These are phyloP conservation scores for Aramus guarauna DNA, from an alignment of 2,113 vertebrate species.

Conservation along the genomic window DNA sequence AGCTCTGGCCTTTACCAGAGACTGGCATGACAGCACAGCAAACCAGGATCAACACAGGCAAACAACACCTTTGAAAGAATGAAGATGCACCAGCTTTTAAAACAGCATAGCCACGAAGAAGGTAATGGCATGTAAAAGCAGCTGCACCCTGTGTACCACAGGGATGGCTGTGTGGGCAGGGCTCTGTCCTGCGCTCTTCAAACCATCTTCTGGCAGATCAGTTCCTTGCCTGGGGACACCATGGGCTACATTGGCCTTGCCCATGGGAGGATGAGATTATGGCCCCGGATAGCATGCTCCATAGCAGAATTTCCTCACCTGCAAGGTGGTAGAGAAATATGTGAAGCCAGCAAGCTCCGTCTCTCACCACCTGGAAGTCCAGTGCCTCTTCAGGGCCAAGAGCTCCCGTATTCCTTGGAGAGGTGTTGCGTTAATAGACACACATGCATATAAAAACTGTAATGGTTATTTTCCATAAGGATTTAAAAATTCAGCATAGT, in stretches of 20 bases:
- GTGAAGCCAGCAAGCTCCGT: not conserved
- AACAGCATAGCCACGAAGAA: not conserved
- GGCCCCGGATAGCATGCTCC: not conserved
- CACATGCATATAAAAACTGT: not conserved
- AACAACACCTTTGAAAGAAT: not conserved
- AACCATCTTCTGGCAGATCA: not conserved
- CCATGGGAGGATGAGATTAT: not conserved
- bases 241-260: not conserved
- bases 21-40: not conserved
- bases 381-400: not conserved
- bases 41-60: too few relatives aligned
- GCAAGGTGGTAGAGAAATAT: not conserved
- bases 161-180: not conserved
- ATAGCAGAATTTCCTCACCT: not conserved
- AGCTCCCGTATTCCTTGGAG: not conserved
- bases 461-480: not conserved
- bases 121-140: rapidly evolving
- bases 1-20: not conserved
- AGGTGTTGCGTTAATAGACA: not conserved
- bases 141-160: too few relatives aligned
- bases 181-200: not conserved
- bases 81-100: not conserved
- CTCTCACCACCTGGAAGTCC: not conserved
- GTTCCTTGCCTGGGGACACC: not conserved
- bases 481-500: not conserved